phyloP scores from a whole-genome alignment of 2,797 vertebrate species.

The Intellagama lesueurii region DNA sequence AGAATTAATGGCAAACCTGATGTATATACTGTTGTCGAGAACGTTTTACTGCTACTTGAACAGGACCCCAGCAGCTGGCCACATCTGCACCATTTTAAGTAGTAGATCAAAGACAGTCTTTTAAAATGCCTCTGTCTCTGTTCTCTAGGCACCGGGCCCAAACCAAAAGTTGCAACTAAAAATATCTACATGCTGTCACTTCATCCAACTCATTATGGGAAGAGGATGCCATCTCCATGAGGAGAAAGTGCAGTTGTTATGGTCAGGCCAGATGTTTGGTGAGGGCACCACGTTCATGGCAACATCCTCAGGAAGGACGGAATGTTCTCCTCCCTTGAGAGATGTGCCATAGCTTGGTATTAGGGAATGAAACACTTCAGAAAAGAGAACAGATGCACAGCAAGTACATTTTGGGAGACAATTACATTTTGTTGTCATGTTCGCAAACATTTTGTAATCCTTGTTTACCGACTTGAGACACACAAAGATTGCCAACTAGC shows the following conservation, averaged over 20 bases:
- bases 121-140: neutral
- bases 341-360: neutral
- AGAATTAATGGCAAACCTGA: neutral
- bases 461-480: neutral
- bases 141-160: neutral
- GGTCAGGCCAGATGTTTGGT: neutral
- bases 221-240: neutral
- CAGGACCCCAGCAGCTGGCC: neutral
- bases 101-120: neutral
- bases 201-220: neutral
- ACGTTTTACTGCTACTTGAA: neutral
- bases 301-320: neutral
- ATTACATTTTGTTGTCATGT: neutral
- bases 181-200: neutral
- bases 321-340: neutral
- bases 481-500: slow-evolving; percentile 4
- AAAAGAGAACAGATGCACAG: no score
- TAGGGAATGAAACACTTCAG: no score
- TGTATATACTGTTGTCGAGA: neutral
- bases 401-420: no score
- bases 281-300: neutral
- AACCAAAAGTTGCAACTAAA: neutral
- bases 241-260: neutral
- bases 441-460: neutral
- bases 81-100: neutral